Percentiles rank a stretch among this genome's conserved stretches.
phyloP scores from a whole-genome alignment of 2,797 vertebrate genomes.

The Chrysolophus pictus region DNA sequence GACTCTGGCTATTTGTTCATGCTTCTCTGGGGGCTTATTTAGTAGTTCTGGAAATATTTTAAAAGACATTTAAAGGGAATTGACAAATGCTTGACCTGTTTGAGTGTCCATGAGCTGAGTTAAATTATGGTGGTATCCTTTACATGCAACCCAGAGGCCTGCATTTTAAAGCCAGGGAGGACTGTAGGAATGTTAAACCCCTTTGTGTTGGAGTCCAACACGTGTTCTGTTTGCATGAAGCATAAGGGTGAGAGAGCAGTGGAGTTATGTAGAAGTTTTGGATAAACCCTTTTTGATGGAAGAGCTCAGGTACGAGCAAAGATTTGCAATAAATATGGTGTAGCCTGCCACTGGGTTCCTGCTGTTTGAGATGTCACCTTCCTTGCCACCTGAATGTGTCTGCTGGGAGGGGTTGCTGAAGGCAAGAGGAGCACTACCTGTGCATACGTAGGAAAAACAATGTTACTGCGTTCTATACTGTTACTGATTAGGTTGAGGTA shows the following conservation, averaged over 20 bases:
- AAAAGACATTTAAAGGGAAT: conserved; percentile 53
- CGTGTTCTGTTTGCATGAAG: background rate
- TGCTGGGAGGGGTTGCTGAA: background rate
- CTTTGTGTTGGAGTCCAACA: conserved; percentile 43
- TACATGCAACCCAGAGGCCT: background rate
- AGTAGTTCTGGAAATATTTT: conserved; percentile 66
- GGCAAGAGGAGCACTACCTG: background rate
- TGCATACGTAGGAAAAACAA: background rate
- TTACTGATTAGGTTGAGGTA: background rate
- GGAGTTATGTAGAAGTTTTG: conserved; percentile 1
- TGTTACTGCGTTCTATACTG: background rate
- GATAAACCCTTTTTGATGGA: background rate
- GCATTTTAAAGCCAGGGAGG: conserved; percentile 35
- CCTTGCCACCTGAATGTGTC: background rate
- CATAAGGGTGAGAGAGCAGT: background rate
- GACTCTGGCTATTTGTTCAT: conserved; percentile 47
- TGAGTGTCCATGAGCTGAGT: conserved; percentile 20
- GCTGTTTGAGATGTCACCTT: background rate
- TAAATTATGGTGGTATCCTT: conserved; percentile 58
- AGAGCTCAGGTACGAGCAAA: background rate
- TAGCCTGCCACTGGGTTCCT: background rate
- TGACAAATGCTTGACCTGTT: conserved; percentile 66
- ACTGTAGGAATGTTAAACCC: conserved; percentile 51
- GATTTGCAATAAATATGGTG: background rate
- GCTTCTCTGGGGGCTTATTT: conserved; percentile 61